Conservation (phyloP, 2,113 vertebrate species). For the Phodopus roborovskii region DNA sequence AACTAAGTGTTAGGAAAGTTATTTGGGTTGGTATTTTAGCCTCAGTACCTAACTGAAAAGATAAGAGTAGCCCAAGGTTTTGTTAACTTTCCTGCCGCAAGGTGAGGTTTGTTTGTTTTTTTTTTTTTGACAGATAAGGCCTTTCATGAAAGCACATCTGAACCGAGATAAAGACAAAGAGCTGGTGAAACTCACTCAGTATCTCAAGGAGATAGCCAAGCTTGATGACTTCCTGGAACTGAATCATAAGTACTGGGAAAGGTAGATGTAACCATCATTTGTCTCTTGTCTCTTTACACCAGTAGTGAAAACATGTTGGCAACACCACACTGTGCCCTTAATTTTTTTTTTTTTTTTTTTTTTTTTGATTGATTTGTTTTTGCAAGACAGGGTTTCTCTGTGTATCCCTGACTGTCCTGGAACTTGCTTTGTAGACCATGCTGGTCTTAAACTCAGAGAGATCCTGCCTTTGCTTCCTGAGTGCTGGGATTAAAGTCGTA, state of each 20-base stretch:
- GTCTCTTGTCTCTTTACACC: background rate
- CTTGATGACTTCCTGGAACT: conserved; percentile 96
- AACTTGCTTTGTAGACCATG: background rate
- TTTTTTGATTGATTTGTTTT: background rate
- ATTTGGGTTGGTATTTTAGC: conserved; percentile 5
- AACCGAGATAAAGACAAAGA: conserved; percentile 98
- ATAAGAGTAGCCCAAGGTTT: background rate
- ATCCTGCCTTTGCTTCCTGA: background rate
- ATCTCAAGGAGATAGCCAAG: conserved; percentile 98
- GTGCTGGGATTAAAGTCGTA: background rate
- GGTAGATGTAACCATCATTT: conserved; percentile 86
- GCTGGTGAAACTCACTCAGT: conserved; percentile 97
- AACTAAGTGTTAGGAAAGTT: background rate
- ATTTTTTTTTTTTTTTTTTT: background rate
- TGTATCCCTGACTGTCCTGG: background rate
- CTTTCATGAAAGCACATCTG: conserved; percentile 99
- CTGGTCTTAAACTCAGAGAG: background rate
- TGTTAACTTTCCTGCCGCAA: background rate
- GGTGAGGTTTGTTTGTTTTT: conserved; percentile 69
- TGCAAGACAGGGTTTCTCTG: background rate
- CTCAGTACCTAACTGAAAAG: background rate
- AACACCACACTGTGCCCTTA: background rate
- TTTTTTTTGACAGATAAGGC: conserved; percentile 91
- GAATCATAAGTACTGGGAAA: conserved; percentile 99
- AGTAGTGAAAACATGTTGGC: background rate